A percentile compares a stretch with the other conserved stretches of the same genome.
Conservation (phyloP, 2,113 vertebrate genomes). For the Anseranas semipalmata region DNA sequence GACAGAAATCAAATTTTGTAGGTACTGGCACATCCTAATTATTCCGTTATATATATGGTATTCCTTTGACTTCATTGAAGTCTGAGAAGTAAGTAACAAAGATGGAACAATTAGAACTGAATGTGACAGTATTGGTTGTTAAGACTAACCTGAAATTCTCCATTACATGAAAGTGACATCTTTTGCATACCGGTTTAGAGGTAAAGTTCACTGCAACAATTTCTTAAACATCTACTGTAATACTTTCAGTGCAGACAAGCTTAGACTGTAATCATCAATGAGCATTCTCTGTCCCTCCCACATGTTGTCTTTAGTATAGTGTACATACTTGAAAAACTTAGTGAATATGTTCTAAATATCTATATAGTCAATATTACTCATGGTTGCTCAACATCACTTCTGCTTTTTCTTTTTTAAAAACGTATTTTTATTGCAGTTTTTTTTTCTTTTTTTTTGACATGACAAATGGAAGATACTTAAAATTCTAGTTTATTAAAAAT, state of each 20-base stretch:
- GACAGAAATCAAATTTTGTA: neutral
- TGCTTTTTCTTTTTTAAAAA: constrained; percentile 1
- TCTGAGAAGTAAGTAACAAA: neutral
- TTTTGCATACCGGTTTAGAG: neutral
- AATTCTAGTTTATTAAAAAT: neutral
- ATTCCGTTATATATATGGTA: neutral
- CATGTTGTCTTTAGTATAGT: neutral
- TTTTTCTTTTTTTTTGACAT: neutral
- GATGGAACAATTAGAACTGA: neutral
- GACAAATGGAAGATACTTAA: neutral
- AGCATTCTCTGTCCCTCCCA: neutral
- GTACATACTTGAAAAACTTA: neutral
- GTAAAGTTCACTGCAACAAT: neutral
- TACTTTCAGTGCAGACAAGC: neutral
- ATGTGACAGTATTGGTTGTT: neutral
- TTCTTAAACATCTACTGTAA: neutral
- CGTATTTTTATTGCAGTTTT: neutral
- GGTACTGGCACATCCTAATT: neutral
- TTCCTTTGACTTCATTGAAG: neutral
- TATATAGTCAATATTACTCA: neutral
- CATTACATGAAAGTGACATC: neutral
- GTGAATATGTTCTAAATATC: neutral
- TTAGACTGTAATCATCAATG: neutral
- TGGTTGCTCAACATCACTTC: constrained; percentile 20
- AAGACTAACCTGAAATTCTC: constrained; percentile 3